These are phyloP conservation scores for Cynodonichthys magdalenae DNA, from an alignment of 2,797 vertebrate genomes.

Conservation along the genomic window DNA sequence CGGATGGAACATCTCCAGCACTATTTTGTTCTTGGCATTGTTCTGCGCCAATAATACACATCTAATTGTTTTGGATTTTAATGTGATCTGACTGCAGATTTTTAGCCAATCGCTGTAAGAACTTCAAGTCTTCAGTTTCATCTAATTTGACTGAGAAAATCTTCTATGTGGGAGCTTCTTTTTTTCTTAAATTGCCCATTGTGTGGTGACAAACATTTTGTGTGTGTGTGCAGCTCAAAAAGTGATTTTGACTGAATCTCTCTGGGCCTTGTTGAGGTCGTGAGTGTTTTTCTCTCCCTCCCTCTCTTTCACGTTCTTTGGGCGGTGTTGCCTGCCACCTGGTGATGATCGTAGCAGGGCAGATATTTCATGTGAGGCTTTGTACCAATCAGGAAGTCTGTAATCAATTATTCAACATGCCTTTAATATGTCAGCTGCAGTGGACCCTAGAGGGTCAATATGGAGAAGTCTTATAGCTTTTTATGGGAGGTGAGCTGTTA, in stretches of 20 bases:
- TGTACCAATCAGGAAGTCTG: constrained; percentile 54
- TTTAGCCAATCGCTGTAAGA: constrained; percentile 46
- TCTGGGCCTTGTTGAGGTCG: constrained; percentile 40
- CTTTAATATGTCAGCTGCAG: constrained; percentile 65
- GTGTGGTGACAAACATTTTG: constrained; percentile 36
- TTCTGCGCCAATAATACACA: constrained; percentile 25
- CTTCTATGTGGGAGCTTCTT: constrained; percentile 36
- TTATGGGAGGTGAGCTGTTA: constrained; percentile 14
- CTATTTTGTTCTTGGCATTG: constrained; percentile 16
- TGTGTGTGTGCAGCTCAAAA: constrained; percentile 15
- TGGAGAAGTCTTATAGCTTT: constrained; percentile 25
- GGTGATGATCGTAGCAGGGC: constrained; percentile 36
- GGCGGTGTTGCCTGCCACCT: constrained; percentile 40
- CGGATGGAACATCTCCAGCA: constrained; percentile 4
- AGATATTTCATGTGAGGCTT: constrained; percentile 58
- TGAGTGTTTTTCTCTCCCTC: constrained; percentile 16
- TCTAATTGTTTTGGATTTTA: constrained; percentile 50
- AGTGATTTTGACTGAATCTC: constrained; percentile 11
- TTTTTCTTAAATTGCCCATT: constrained; percentile 42
- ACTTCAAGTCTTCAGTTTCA: constrained; percentile 33
- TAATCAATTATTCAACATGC: constrained; percentile 74
- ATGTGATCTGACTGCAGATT: constrained; percentile 44
- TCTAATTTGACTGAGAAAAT: constrained; percentile 51
- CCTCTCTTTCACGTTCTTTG: neutral
- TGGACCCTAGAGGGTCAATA: constrained; percentile 47